A percentile compares a stretch with the other conserved stretches of the same genome.
Evolutionary conservation across 2,888 invertebrate species (phyloP).

Genomic region (Macropis europaea): DNA sequence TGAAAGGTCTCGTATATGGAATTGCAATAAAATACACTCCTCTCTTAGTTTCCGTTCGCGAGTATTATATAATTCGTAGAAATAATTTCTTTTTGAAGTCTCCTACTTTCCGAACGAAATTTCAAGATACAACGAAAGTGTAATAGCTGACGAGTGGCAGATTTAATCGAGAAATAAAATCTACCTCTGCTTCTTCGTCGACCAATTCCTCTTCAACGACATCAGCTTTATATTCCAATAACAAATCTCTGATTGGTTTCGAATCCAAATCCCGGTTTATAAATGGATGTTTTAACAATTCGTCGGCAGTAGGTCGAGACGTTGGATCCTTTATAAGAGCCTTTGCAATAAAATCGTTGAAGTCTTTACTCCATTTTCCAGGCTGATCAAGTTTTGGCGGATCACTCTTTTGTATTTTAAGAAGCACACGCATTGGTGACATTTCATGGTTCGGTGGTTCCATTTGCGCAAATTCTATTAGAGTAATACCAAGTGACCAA

Average conservation of each 20-base stretch:
- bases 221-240: conserved; percentile 97
- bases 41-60: too few species aligned
- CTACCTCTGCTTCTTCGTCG: conserved; percentile 93
- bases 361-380: conserved; percentile 90
- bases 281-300: conserved; percentile 93
- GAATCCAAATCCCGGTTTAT: conserved; percentile 89
- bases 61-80: too few species aligned
- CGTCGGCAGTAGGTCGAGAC: conserved; percentile 91
- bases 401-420: conserved; percentile 99
- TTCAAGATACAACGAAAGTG: conserved; percentile 4
- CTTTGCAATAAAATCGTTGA: conserved; percentile 95
- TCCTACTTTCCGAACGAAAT: too few species aligned
- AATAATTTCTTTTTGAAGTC: too few species aligned
- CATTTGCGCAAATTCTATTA: conserved; percentile 99
- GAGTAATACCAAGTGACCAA: conserved; percentile 98
- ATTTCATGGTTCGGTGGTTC: conserved; percentile 99
- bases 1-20: conserved; percentile 30
- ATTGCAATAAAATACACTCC: conserved; percentile 4
- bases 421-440: conserved; percentile 98
- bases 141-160: neutral
- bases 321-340: conserved; percentile 96
- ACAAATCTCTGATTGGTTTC: conserved; percentile 92
- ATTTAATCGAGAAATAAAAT: conserved; percentile 55
- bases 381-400: conserved; percentile 97
- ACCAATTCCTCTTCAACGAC: conserved; percentile 96